Percentiles rank a stretch among this genome's conserved stretches.
Conservation (phyloP, 1,140 invertebrate species). For the Bacillus rossius region DNA sequence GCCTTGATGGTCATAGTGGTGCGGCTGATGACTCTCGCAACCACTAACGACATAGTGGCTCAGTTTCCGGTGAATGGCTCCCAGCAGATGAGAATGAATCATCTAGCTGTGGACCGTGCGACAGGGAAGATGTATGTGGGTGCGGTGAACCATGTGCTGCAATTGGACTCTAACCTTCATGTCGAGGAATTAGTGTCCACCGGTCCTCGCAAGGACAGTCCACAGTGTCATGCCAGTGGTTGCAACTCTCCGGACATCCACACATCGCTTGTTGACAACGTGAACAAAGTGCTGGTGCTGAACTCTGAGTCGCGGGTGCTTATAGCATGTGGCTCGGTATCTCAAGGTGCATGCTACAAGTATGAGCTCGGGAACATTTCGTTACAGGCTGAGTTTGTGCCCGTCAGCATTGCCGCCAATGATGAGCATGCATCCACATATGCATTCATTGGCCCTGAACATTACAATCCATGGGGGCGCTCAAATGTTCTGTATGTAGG, state of each 20-base stretch:
- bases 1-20: neutral
- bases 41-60: neutral
- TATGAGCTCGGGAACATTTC: constrained; percentile 81
- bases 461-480: constrained; percentile 66
- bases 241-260: constrained; percentile 59
- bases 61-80: neutral
- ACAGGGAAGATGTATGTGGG: constrained; percentile 66
- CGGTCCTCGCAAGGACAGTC: constrained; percentile 79
- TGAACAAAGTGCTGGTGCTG: constrained; percentile 88
- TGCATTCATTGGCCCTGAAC: constrained; percentile 90
- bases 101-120: constrained; percentile 55
- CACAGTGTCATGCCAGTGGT: constrained; percentile 79
- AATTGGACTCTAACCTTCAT: constrained; percentile 67
- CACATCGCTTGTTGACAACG: constrained; percentile 69
- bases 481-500: constrained; percentile 89
- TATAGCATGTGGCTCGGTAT: constrained; percentile 82
- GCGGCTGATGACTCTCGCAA: too few species aligned
- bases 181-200: constrained; percentile 60
- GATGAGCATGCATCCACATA: constrained; percentile 87
- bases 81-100: constrained; percentile 41
- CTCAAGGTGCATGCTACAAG: constrained; percentile 83
- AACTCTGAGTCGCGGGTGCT: constrained; percentile 74
- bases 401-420: constrained; percentile 81
- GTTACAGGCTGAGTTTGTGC: constrained; percentile 63
- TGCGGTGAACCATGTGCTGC: constrained; percentile 77